These are phyloP conservation scores for Cuculus canorus DNA, from an alignment of 2,797 vertebrate genomes.

Conservation along the genomic window DNA sequence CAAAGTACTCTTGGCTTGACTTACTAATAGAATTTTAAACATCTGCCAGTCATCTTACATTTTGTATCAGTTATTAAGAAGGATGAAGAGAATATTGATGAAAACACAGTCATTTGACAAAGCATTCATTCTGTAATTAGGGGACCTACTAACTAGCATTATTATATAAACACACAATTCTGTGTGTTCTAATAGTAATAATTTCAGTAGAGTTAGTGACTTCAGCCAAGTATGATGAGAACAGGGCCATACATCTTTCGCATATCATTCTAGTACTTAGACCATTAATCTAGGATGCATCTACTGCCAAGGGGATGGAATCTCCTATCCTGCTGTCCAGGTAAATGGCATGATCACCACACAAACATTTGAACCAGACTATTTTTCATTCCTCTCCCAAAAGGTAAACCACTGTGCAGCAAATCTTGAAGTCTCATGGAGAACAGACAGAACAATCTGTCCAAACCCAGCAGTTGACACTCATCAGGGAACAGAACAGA, in stretches of 20 bases:
- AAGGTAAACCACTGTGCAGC: neutral
- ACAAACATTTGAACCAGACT: neutral
- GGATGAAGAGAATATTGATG: neutral
- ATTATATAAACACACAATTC: neutral
- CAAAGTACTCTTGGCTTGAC: neutral
- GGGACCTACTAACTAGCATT: neutral
- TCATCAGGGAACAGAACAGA: neutral
- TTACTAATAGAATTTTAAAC: neutral
- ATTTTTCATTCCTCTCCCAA: neutral
- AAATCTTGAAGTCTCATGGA: neutral
- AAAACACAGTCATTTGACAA: neutral
- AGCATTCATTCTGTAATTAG: neutral
- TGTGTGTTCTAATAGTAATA: neutral
- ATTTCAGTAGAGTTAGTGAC: neutral
- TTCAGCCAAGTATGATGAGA: neutral
- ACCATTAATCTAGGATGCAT: neutral
- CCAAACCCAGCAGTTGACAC: neutral
- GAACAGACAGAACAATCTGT: neutral
- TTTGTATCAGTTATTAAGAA: neutral
- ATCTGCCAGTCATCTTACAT: neutral
- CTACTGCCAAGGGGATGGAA: neutral
- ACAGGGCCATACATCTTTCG: neutral
- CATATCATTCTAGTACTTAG: neutral
- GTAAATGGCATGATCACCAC: neutral
- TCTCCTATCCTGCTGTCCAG: neutral